These are phyloP conservation scores for Ennomos fuscantarius DNA, from an alignment of 2,888 invertebrate species.

Conservation along the genomic window DNA sequence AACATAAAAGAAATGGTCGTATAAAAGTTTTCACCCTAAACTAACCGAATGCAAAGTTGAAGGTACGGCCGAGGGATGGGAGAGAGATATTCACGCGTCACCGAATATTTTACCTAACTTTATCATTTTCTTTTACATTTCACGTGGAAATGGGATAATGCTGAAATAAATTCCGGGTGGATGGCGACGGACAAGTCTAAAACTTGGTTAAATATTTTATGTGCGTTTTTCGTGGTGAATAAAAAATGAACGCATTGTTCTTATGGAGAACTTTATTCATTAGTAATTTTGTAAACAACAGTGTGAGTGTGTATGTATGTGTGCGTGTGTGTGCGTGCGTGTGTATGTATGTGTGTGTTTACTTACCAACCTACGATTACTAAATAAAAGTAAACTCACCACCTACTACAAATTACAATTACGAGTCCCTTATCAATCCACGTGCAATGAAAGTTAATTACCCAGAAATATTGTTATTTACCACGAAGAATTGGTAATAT, in stretches of 20 bases:
- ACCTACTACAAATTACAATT: conserved; percentile 19
- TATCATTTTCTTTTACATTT: conserved; percentile 37
- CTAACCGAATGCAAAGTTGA: conserved; percentile 35
- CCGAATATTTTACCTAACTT: conserved; percentile 35
- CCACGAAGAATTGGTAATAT: no score
- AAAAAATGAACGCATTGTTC: no score
- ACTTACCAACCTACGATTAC: no score
- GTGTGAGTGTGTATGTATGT: no score
- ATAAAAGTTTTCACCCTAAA: conserved; percentile 23
- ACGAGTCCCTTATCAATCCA: conserved; percentile 22
- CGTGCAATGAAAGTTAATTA: conserved; percentile 23
- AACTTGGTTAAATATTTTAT: no score
- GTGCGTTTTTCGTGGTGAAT: no score
- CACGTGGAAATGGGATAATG: conserved; percentile 27
- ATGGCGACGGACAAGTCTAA: background rate
- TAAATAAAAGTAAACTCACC: background rate
- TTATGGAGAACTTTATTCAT: no score
- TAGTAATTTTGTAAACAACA: no score
- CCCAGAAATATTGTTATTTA: background rate
- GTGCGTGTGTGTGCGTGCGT: no score
- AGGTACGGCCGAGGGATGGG: conserved; percentile 14
- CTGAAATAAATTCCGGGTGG: conserved; percentile 11
- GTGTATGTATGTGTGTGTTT: no score
- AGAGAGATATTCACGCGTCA: conserved; percentile 35
- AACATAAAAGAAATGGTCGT: conserved; percentile 29